A percentile compares a stretch with the other conserved stretches of the same genome.
Conservation (phyloP, 2,113 vertebrate species). For the Myanophis thanlyinensis region DNA sequence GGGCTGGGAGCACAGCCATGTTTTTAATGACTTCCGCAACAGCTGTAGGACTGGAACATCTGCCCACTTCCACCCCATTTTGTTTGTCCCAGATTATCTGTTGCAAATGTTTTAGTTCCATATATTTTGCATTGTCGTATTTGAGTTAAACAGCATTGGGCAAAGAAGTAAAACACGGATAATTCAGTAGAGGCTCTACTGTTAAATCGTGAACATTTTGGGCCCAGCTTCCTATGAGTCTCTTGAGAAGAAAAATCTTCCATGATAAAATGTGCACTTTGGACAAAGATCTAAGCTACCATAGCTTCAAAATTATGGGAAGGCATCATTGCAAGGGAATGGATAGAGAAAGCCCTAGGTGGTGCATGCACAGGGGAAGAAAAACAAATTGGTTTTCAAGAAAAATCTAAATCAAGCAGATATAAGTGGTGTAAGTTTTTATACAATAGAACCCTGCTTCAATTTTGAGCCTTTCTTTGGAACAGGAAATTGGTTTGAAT, state of each 20-base stretch:
- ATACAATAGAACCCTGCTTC: constrained; percentile 61
- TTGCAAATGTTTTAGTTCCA: background rate
- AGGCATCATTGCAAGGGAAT: background rate
- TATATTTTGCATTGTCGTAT: background rate
- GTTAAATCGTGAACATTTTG: background rate
- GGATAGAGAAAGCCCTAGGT: background rate
- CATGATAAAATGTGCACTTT: background rate
- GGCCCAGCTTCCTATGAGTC: background rate
- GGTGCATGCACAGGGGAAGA: background rate
- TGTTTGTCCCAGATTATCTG: background rate
- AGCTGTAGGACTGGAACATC: background rate
- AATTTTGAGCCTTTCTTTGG: constrained; percentile 73
- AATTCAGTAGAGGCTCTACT: background rate
- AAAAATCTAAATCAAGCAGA: background rate
- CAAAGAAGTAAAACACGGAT: background rate
- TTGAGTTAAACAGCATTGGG: background rate
- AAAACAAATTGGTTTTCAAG: background rate
- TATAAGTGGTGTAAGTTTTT: background rate
- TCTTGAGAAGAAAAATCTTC: background rate
- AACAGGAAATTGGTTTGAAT: constrained; percentile 59
- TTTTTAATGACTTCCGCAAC: background rate
- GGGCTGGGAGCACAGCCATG: background rate
- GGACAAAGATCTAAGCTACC: background rate
- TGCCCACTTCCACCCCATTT: background rate
- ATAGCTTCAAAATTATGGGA: background rate